Evolutionary conservation across 2,797 vertebrate genomes (phyloP).

Genomic region (Hydrolagus colliei): DNA sequence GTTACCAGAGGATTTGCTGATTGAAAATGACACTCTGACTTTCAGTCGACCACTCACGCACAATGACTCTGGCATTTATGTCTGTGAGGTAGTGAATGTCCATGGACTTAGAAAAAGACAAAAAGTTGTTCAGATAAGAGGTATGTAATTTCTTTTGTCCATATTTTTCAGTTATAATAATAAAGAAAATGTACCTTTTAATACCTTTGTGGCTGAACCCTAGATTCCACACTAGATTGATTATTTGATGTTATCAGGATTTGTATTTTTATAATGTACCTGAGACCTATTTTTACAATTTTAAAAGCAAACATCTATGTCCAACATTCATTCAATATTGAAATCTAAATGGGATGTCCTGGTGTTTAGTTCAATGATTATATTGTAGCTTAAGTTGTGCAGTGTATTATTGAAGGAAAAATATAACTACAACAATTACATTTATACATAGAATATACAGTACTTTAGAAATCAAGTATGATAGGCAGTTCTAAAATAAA

Average conservation of each 20-base stretch:
- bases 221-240: not conserved
- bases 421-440: too few species aligned
- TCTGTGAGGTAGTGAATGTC: constrained; percentile 82
- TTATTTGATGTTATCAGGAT: not conserved
- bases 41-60: constrained; percentile 76
- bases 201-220: not conserved
- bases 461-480: too few species aligned
- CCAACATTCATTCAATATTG: not conserved
- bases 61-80: constrained; percentile 85
- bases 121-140: constrained; percentile 76
- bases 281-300: not conserved
- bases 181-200: too few species aligned
- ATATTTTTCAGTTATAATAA: too few species aligned
- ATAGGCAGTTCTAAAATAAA: not conserved
- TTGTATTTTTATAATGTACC: not conserved
- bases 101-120: constrained; percentile 73
- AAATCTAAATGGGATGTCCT: not conserved
- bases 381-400: too few species aligned
- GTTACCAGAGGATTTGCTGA: constrained; percentile 77
- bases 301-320: not conserved
- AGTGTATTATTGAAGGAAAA: too few species aligned
- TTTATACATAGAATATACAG: too few species aligned
- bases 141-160: constrained; percentile 55
- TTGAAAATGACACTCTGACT: constrained; percentile 73
- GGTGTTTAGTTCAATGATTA: too few species aligned